Base-by-base conservation (phyloP, 2,888 invertebrate genomes). In the Pterobdella sp. region DNA sequence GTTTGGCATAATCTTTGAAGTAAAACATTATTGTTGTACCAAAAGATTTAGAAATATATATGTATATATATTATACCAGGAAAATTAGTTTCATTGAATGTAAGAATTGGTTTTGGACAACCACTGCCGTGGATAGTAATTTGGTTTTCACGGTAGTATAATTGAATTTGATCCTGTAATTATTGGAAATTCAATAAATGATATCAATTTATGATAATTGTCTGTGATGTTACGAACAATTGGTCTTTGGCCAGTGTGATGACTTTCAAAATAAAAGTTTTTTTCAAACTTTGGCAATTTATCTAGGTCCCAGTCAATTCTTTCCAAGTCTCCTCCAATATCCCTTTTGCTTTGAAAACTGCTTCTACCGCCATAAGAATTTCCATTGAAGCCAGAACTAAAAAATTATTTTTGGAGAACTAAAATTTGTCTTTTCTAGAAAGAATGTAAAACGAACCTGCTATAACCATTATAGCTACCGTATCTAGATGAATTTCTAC, bases 211-310 rank as follows among this genome's bases (percentile, higher is more conserved):
- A 72, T 29, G 52, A 26, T 34, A 42, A 72, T 49, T 1, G 1
- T 52, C 1, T 2, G 60, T 7, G 68, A 3, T 3, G 36, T 14
- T 18, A 65, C 70, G 64, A 37, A 75, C 75, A 14, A 35, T 65
- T 0, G 73, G 37, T 73, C 75, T 72, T 26, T 71, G 68, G 67
- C 88, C 83, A 0, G 92, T 91, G 78, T 88, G 88, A 67, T 88
- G 87, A 82, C 91, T 90, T 64, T 93, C 92, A 77, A 88, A 88
- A 83, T 95, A 95, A 81, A 96, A 92, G 84, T 94, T 90, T 86
- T 96, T 96, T 79, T 90, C 87, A 81, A 96, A 94, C 14, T 90
- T 90, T 79, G 90, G 89, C 77, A 96, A 85, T 52, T 88, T 87
- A 26, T 88, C 87, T 77, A 89, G 79, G 78, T 93, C 92, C 95